Conservation (phyloP, 2,113 vertebrate species). For the Poicephalus meyeri region DNA sequence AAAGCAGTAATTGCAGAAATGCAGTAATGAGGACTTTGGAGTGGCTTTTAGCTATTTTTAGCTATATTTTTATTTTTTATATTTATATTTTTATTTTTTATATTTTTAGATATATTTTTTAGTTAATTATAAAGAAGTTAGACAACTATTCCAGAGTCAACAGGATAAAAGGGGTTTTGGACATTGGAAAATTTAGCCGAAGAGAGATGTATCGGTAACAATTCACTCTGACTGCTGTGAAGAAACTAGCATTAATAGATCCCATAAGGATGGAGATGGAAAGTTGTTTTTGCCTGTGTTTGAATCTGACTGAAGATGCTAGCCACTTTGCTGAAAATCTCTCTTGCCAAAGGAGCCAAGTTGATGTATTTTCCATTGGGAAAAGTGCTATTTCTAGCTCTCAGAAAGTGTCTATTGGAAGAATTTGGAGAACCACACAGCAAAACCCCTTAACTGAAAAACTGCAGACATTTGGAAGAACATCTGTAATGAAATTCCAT, state of each 20-base stretch:
- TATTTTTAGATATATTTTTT: background rate
- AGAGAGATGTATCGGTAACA: background rate
- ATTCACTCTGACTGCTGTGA: background rate
- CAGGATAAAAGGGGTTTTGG: background rate
- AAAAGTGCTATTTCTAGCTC: background rate
- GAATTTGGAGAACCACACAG: background rate
- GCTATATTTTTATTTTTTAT: too few species aligned
- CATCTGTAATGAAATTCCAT: background rate
- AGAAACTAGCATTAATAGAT: background rate
- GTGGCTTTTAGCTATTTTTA: background rate
- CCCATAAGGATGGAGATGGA: background rate
- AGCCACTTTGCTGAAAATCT: background rate
- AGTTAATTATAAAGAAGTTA: background rate
- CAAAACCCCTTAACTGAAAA: background rate
- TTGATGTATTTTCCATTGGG: background rate
- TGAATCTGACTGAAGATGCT: background rate
- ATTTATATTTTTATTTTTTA: too few species aligned
- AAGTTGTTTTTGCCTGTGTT: background rate
- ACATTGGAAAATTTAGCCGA: background rate
- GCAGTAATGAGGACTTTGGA: background rate
- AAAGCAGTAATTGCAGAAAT: background rate
- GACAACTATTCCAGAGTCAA: background rate
- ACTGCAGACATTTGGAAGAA: background rate
- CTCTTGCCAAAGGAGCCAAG: background rate
- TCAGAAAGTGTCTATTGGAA: background rate